phyloP scores from a whole-genome alignment of 2,113 vertebrate species.

The Colinus virginianus region DNA sequence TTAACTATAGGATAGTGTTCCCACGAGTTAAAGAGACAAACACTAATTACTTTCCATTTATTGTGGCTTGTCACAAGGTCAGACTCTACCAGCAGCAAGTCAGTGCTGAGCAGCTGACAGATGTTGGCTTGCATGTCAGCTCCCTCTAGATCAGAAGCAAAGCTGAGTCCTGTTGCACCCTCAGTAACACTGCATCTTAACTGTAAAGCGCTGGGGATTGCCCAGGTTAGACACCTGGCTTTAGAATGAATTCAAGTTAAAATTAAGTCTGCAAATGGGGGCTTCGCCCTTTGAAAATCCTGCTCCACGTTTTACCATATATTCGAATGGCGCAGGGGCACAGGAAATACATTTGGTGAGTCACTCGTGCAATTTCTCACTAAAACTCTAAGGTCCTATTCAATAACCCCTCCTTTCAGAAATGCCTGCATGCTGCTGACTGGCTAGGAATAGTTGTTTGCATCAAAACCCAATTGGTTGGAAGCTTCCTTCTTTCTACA shows the following conservation, averaged over 20 bases:
- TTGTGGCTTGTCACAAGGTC: not conserved
- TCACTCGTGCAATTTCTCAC: not conserved
- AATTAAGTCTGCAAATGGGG: not conserved
- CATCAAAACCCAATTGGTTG: slow-evolving; percentile 8
- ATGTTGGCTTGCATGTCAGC: not conserved
- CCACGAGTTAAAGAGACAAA: not conserved
- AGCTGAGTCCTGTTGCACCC: not conserved
- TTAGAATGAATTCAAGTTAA: not conserved
- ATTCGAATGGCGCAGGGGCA: not conserved
- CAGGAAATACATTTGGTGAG: not conserved
- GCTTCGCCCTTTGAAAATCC: not conserved
- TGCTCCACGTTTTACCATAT: not conserved
- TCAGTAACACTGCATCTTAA: not conserved
- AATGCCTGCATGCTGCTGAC: not conserved
- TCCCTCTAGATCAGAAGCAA: not conserved
- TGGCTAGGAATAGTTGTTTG: not conserved
- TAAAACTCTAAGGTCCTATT: not conserved
- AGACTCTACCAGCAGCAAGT: not conserved
- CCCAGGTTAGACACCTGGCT: not conserved
- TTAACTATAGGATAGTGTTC: not conserved
- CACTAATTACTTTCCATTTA: slow-evolving; percentile 1
- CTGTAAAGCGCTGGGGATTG: not conserved
- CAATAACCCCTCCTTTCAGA: not conserved
- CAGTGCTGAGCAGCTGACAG: slow-evolving; percentile 15
- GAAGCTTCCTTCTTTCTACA: slow-evolving; percentile 13